These are phyloP conservation scores for Atta texana DNA, from an alignment of 1,140 invertebrate genomes.

Conservation along the genomic window DNA sequence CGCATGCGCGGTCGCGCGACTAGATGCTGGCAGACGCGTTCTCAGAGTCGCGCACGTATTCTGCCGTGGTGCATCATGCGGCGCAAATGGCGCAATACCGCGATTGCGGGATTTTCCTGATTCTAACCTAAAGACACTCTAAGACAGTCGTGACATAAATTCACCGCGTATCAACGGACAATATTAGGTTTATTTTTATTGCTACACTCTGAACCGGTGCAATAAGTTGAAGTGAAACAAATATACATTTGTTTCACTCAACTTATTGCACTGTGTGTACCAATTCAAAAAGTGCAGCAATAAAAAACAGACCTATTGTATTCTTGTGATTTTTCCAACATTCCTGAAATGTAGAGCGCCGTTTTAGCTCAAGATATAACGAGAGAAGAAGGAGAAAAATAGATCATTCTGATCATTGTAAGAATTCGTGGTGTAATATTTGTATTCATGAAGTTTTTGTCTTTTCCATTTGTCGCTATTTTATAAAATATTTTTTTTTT, in stretches of 20 bases:
- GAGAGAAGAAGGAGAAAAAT: too few relatives aligned
- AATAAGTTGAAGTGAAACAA: too few relatives aligned
- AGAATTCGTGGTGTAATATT: not conserved
- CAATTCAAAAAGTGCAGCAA: too few relatives aligned
- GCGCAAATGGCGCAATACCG: not conserved
- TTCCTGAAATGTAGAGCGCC: not conserved
- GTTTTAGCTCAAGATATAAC: not conserved
- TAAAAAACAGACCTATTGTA: too few relatives aligned
- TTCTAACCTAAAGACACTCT: slow-evolving; percentile 55
- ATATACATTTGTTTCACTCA: too few relatives aligned
- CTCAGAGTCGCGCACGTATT: not conserved
- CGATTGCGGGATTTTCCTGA: slow-evolving; percentile 1
- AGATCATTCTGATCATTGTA: slow-evolving; percentile 1
- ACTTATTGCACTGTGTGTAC: too few relatives aligned
- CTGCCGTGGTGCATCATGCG: not conserved
- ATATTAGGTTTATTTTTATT: too few relatives aligned
- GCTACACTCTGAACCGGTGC: too few relatives aligned
- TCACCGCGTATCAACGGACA: not conserved
- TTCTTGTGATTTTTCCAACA: not conserved
- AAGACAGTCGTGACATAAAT: not conserved
- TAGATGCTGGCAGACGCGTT: too few relatives aligned
- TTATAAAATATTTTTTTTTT: not conserved
- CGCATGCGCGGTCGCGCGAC: not conserved
- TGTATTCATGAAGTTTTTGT: slow-evolving; percentile 33
- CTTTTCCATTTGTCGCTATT: not conserved